Conservation (phyloP, 1,140 invertebrate species). For the Lordiphosa clarofinis region DNA sequence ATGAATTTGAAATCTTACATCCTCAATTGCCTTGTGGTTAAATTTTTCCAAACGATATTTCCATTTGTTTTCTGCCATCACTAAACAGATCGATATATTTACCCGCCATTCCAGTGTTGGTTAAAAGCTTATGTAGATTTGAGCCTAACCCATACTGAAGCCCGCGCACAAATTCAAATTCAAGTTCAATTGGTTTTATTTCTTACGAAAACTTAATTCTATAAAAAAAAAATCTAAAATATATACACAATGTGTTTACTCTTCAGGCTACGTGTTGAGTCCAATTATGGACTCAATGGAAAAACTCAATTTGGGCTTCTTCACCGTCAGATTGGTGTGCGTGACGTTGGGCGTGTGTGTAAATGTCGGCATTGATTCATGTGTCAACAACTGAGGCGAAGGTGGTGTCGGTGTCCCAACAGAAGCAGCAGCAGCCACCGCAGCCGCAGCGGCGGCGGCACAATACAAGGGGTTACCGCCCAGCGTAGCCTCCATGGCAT, state of each 20-base stretch:
- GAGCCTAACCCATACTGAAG: no score
- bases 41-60: no score
- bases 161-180: not conserved
- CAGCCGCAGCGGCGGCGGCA: constrained; percentile 39
- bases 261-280: constrained; percentile 64
- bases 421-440: constrained; percentile 14
- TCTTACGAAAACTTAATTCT: constrained; percentile 34
- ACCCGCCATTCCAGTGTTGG: not conserved
- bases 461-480: constrained; percentile 61
- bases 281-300: constrained; percentile 84
- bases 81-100: no score
- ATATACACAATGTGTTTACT: constrained; percentile 14
- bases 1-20: no score
- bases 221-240: constrained; percentile 32
- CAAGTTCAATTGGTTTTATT: constrained; percentile 32
- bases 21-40: no score
- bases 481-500: constrained; percentile 66
- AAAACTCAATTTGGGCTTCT: constrained; percentile 81
- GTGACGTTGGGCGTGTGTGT: constrained; percentile 53
- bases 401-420: constrained; percentile 13
- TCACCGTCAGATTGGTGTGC: constrained; percentile 32
- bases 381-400: not conserved
- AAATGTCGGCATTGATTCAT: constrained; percentile 38
- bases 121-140: not conserved
- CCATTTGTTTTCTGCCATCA: no score